These are phyloP conservation scores for Latheticus oryzae DNA, from an alignment of 2,888 invertebrate species.

Conservation along the genomic window DNA sequence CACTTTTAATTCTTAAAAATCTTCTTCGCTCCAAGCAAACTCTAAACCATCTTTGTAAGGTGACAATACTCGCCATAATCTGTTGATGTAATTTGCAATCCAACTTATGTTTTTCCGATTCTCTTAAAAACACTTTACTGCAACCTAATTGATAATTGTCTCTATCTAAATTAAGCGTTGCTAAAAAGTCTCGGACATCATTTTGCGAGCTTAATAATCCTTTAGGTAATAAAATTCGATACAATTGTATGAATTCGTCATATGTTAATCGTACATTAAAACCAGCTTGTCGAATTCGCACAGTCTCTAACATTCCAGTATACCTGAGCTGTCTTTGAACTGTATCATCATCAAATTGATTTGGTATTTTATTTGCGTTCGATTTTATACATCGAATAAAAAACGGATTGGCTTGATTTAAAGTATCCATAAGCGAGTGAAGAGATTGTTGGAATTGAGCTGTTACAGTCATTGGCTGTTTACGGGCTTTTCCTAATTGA, in stretches of 20 bases:
- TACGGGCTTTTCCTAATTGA: conserved; percentile 75
- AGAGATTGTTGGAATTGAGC: conserved; percentile 96
- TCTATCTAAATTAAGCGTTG: conserved; percentile 84
- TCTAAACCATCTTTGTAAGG: conserved; percentile 92
- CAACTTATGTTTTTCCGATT: conserved; percentile 91
- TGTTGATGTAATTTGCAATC: conserved; percentile 94
- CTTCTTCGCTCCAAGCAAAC: conserved; percentile 82
- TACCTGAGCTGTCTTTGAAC: conserved; percentile 92
- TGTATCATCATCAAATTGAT: conserved; percentile 92
- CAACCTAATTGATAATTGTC: conserved; percentile 91
- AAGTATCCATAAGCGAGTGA: conserved; percentile 91
- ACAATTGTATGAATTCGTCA: conserved; percentile 93
- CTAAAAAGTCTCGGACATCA: conserved; percentile 87
- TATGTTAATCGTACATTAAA: conserved; percentile 94
- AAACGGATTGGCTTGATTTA: conserved; percentile 89
- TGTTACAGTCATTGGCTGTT: conserved; percentile 92
- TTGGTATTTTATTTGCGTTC: conserved; percentile 90
- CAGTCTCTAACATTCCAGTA: conserved; percentile 97
- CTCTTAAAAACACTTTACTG: conserved; percentile 93
- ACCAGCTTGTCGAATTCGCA: conserved; percentile 92
- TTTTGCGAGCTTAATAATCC: conserved; percentile 89
- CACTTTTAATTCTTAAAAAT: conserved; percentile 79
- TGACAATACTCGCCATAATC: conserved; percentile 92
- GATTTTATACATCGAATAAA: conserved; percentile 95
- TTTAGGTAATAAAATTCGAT: conserved; percentile 89